Percentiles rank a stretch among this genome's conserved stretches.
Evolutionary conservation across 2,888 invertebrate species (phyloP).

Genomic region (Ormyrus rosae): DNA sequence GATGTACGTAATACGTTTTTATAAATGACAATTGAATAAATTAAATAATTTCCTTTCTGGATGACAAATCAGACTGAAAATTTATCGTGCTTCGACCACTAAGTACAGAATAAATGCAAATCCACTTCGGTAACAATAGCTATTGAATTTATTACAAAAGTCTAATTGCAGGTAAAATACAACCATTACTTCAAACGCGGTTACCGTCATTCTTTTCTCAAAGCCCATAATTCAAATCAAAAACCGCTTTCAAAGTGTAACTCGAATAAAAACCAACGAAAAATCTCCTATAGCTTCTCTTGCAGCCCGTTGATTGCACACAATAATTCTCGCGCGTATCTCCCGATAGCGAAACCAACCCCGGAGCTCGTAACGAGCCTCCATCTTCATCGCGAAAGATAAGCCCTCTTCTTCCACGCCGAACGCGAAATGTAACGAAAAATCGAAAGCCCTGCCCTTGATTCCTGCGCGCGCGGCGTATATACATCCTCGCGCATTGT

Average conservation of each 20-base stretch:
- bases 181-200: background rate
- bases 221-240: too few species aligned
- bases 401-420: background rate
- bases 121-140: constrained; percentile 30
- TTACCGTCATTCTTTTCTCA: too few species aligned
- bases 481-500: background rate
- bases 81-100: background rate
- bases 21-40: constrained; percentile 4
- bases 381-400: constrained; percentile 23
- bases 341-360: constrained; percentile 8
- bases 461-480: background rate
- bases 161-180: background rate
- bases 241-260: too few species aligned
- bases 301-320: background rate
- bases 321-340: background rate
- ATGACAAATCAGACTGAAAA: background rate
- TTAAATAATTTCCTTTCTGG: background rate
- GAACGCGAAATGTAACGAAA: background rate
- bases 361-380: constrained; percentile 6
- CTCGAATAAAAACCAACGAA: background rate
- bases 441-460: constrained; percentile 32
- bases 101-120: background rate
- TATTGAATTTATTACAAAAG: constrained; percentile 23
- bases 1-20: too few species aligned
- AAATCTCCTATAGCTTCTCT: background rate